phyloP scores from a whole-genome alignment of 2,113 vertebrate genomes.

The Lycaon pictus region DNA sequence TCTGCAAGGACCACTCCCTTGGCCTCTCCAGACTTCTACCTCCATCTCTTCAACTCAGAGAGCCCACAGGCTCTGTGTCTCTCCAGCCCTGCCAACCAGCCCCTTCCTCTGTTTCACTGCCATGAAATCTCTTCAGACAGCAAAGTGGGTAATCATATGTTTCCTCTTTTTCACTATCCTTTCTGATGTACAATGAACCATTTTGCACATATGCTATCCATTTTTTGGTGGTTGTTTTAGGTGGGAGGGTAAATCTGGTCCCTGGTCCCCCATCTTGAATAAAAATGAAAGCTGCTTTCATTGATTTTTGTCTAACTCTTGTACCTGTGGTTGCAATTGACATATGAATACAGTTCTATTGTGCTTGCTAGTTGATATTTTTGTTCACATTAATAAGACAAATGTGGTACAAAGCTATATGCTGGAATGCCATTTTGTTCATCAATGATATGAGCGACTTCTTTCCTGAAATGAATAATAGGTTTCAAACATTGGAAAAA shows the following conservation, averaged over 20 bases:
- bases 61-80: background rate
- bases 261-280: background rate
- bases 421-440: background rate
- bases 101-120: background rate
- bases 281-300: background rate
- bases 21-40: background rate
- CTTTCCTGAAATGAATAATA: background rate
- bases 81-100: accelerated
- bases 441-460: background rate
- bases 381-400: background rate
- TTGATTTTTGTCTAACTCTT: constrained; percentile 25
- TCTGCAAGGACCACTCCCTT: background rate
- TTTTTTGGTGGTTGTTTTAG: background rate
- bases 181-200: background rate
- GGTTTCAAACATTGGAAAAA: background rate
- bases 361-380: background rate
- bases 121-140: background rate
- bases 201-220: background rate
- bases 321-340: background rate
- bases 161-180: background rate
- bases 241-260: background rate
- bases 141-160: background rate
- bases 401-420: background rate
- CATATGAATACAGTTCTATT: background rate
- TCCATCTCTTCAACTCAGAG: background rate